Conservation (phyloP, 1,140 invertebrate species). For the Platyscapa corneri region DNA sequence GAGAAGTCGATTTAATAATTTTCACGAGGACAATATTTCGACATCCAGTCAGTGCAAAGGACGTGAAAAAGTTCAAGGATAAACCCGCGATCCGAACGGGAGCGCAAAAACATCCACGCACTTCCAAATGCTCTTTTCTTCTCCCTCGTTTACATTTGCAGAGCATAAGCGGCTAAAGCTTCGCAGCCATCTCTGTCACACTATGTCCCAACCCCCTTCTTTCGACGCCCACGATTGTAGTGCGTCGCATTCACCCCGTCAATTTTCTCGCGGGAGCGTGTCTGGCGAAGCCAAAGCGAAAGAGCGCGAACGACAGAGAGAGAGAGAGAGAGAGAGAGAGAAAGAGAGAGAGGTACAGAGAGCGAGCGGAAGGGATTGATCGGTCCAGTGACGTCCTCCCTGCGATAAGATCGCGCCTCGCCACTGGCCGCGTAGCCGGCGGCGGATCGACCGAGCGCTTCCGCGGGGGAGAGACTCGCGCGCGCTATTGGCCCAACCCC, state of each 20-base stretch:
- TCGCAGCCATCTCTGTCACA: slow-evolving; percentile 16
- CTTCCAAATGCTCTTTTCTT: neutral
- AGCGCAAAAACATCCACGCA: neutral
- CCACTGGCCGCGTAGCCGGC: slow-evolving; percentile 31
- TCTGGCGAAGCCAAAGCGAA: neutral
- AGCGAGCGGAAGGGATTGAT: slow-evolving; percentile 35
- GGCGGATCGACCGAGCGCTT: neutral
- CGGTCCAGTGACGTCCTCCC: slow-evolving; percentile 35
- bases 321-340: neutral
- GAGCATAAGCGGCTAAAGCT: neutral
- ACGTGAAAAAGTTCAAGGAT: neutral
- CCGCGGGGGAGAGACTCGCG: neutral
- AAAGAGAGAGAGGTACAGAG: neutral
- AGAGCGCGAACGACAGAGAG: neutral
- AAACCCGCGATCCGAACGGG: neutral
- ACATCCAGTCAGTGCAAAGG: neutral
- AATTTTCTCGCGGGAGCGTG: slow-evolving; percentile 6
- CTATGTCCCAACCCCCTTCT: neutral
- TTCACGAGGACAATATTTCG: neutral
- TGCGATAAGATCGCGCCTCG: slow-evolving; percentile 43
- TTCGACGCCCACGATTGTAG: neutral
- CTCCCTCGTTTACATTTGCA: no score
- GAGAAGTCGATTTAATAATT: neutral
- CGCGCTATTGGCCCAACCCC: slow-evolving; percentile 60
- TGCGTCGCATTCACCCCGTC: slow-evolving; percentile 6